Conservation (phyloP, 2,113 vertebrate species). For the Apodemus sylvaticus region DNA sequence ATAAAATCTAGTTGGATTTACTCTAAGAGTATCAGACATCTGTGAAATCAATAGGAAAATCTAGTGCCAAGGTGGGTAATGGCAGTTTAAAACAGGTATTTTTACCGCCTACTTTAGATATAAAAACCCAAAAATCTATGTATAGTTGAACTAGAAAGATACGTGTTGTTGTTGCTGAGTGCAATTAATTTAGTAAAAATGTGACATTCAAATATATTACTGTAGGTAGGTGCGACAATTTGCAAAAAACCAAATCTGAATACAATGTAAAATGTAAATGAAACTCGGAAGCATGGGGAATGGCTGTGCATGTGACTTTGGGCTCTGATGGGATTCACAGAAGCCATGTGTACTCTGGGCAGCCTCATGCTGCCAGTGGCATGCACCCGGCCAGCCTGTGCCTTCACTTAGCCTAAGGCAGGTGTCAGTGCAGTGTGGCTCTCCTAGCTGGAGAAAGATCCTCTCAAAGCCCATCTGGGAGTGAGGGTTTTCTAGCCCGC, state of each 20-base stretch:
- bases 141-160: neutral
- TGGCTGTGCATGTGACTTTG: accelerated
- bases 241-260: neutral
- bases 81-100: neutral
- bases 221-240: neutral
- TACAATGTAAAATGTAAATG: neutral
- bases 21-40: neutral
- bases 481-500: neutral
- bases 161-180: neutral
- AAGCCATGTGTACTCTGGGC: neutral
- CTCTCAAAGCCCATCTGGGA: neutral
- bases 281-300: neutral
- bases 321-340: accelerated
- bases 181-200: neutral
- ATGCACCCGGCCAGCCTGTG: accelerated
- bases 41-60: neutral
- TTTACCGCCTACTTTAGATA: neutral
- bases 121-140: neutral
- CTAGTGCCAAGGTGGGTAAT: neutral
- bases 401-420: neutral
- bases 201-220: neutral
- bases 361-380: neutral
- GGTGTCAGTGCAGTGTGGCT: neutral
- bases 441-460: neutral
- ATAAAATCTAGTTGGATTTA: neutral